Base-by-base conservation (phyloP, 2,797 vertebrate species). In the Euthynnus affinis region DNA sequence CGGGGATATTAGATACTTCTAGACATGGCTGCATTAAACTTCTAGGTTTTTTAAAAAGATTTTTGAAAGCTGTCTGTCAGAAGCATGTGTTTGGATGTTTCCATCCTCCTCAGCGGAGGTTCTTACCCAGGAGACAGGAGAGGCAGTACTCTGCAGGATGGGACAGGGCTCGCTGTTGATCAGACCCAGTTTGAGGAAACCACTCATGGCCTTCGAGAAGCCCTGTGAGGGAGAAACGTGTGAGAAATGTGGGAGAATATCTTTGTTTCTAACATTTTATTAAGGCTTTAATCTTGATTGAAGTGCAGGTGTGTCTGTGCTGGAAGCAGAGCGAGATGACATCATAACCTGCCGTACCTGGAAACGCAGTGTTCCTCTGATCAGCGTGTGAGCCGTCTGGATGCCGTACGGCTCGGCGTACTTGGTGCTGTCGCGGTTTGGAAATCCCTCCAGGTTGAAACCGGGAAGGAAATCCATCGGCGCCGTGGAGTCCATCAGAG, bases 371-470 rank as follows among this genome's bases (percentile, higher is more conserved):
- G 98, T 99, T 46, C 98, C 98, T 91, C 98, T 94, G 86, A 99
- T 53, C 58, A 99, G 87, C 2, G 97, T 99, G 80, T 95, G 97
- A 9, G 96, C 97, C 2, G 95, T 94, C 67, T 97, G 92, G 85
- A 99, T 98, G 60, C 96, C 97, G 12, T 99, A 99, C 0, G 93
- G 82, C 69, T 97, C 94, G 0, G 95, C 94, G 1, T 99, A 99
- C 70, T 94, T 97, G 15, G 95, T 98, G 86, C 98, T 99, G 92
- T 99, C 97, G 14, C 98, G 96, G 92, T 99, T 99, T 27, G 98
- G 98, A 84, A 98, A 97, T 42, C 96, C 97, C 93, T 99, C 98
- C 51, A 99, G 91, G 84, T 96, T 99, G 77, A 99, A 96, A 62
- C 97, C 98, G 0, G 98, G 98, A 63, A 98, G 95, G 90, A 97